Evolutionary conservation across 1,140 invertebrate species (phyloP), one percentile per base, ranked within the genome.

Genomic region (Bradysia coprophila): DNA sequence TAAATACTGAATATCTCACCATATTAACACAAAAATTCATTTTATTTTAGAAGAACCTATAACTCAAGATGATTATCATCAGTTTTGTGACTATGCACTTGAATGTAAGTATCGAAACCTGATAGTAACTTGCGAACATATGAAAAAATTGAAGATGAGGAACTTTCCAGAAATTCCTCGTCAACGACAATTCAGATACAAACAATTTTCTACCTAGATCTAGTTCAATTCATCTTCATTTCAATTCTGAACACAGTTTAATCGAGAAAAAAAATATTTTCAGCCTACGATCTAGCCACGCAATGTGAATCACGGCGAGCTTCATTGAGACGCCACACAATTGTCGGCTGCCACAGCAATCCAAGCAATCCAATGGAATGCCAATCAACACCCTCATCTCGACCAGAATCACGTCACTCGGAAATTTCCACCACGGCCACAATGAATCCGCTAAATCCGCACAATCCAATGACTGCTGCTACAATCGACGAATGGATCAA

Each of bases 231-330:
- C n/a, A n/a, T n/a, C n/a, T n/a, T n/a, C n/a, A n/a, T n/a, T n/a
- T n/a, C n/a, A n/a, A n/a, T n/a, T n/a, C n/a, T n/a, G n/a, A n/a
- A n/a, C n/a, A n/a, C n/a, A n/a, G n/a, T n/a, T n/a, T n/a, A n/a
- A n/a, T n/a, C n/a, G n/a, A n/a, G n/a, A n/a, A n/a, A n/a, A n/a
- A 28, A 28, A 28, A 28, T 13, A 28, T 28, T 31, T 33, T 39
- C 22, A 78, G 80, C 81, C 40, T 85, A 84, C 52, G 83, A 86
- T 61, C 59, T 87, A 55, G 81, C 81, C 40, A 83, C 78, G 13
- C 79, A 83, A 50, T 80, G 78, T 55, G 76, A 77, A 41, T 75
- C 74, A 31, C 64, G 75, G 41, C 67, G 76, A 31, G 72, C 71
- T 18, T 75, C 72, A 4, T 67, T 72, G 53, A 67, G 78, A n/a